Evolutionary conservation across 2,888 invertebrate genomes (phyloP), one percentile per base, ranked within the genome.

Genomic region (Cryptus armator): DNA sequence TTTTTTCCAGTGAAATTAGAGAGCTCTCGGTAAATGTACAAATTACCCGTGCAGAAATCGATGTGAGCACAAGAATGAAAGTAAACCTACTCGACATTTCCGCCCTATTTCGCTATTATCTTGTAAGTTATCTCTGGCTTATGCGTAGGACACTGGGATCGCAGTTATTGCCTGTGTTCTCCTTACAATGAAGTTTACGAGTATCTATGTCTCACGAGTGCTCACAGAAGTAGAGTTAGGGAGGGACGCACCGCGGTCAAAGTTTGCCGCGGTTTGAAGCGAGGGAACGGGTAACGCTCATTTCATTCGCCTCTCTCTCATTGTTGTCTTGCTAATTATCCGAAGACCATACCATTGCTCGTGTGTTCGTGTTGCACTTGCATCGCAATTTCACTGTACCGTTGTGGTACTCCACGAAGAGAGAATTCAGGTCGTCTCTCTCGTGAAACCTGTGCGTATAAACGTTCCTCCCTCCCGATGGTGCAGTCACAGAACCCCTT

Each of bases 281-380:
- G 46, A 32, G 16, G 5, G 16, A 37, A 12, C 46, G 62, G 32
- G 32, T 29, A 37, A 7, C 62, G 62, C 37, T 32, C 19, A 37
- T 64, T 70, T 66, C 53, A 66, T 71, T 43, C 32, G 37, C 66
- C 14, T 12, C 70, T 46, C 46, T 66, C 46, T 19, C 68, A 29
- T 24, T 24, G 56, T 48, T 76, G 71, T 72, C 76, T 72, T n/a
- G 51, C 71, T 80, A 84, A 84, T 76, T 84, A 79, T 72, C 56
- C 71, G 46, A 76, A 67, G 53, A 64, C 56, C 32, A n/a, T 32
- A 29, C 29, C 24, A 44, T 53, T 14, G 3, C 32, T 70, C 66
- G 51, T 37, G 29, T 74, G 59, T 79, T 74, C 32, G 62, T 74
- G 51, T 79, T 56, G 62, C 67, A 68, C 32, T 83, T 80, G 53